phyloP scores from a whole-genome alignment of 2,888 invertebrate species.

The Blomia tropicalis region DNA sequence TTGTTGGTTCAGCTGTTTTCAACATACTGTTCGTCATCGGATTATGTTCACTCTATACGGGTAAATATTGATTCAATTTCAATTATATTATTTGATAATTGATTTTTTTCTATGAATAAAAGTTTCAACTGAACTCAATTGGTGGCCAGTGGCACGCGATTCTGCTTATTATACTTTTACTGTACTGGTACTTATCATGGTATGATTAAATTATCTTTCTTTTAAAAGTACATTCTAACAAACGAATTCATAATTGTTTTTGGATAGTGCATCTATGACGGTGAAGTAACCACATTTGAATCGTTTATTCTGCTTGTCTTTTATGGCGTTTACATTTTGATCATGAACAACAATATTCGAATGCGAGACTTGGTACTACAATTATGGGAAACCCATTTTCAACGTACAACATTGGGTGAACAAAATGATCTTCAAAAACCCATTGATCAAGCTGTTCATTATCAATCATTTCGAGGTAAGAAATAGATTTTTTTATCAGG shows the following conservation, averaged over 20 bases:
- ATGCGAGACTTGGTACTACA: constrained; percentile 22
- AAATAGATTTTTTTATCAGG: not conserved
- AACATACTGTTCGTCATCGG: constrained; percentile 33
- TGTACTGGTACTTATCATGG: constrained; percentile 33
- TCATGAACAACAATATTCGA: constrained; percentile 31
- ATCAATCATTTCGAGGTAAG: constrained; percentile 25
- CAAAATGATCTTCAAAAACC: constrained; percentile 16
- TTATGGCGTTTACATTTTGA: constrained; percentile 35
- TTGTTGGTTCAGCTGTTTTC: constrained; percentile 33
- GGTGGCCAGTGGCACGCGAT: constrained; percentile 34
- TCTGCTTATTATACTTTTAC: constrained; percentile 32
- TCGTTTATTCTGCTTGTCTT: constrained; percentile 35
- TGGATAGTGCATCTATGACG: constrained; percentile 31
- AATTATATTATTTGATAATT: not conserved
- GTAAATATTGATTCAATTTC: constrained; percentile 19
- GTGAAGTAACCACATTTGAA: constrained; percentile 35
- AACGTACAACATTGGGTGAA: constrained; percentile 13
- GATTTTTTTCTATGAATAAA: not conserved
- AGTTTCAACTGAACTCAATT: constrained; percentile 32
- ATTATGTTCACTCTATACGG: constrained; percentile 32
- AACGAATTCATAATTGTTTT: not conserved
- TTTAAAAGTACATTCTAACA: not conserved
- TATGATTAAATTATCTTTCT: constrained; percentile 26
- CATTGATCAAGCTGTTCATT: constrained; percentile 12
- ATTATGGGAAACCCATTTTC: constrained; percentile 10